Evolutionary conservation across 2,113 vertebrate species (phyloP).

Genomic region (Takifugu flavidus): DNA sequence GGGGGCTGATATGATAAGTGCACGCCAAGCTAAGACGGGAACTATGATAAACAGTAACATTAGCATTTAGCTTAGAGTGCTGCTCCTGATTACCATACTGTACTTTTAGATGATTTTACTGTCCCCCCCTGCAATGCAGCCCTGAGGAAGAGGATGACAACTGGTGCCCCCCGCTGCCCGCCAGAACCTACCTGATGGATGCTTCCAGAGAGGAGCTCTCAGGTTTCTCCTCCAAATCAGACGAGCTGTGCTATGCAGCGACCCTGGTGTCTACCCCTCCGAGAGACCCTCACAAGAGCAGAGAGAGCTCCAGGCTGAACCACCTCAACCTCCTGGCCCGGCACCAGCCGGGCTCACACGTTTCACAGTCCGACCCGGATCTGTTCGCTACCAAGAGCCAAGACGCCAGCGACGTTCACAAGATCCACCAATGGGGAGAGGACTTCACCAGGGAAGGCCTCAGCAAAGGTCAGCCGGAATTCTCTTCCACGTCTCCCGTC

Average conservation of each 20-base stretch:
- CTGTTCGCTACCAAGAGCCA: conserved; percentile 65
- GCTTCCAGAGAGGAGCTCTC: conserved; percentile 70
- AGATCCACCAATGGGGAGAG: conserved; percentile 70
- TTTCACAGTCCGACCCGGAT: conserved; percentile 77
- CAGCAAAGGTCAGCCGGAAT: conserved; percentile 59
- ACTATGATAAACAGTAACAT: background rate
- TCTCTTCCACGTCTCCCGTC: conserved; percentile 15
- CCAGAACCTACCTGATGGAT: conserved; percentile 79
- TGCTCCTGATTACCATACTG: background rate
- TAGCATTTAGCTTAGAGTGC: background rate
- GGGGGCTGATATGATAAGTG: background rate
- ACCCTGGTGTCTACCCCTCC: conserved; percentile 77
- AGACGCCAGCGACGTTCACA: conserved; percentile 38
- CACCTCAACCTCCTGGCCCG: conserved; percentile 78
- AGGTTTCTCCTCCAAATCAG: conserved; percentile 60
- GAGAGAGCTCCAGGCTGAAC: conserved; percentile 71
- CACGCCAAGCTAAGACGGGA: background rate
- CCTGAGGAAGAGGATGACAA: conserved; percentile 76
- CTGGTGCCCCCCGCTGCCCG: conserved; percentile 85
- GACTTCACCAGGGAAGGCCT: conserved; percentile 63
- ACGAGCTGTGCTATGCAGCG: conserved; percentile 72
- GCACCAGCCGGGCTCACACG: conserved; percentile 74
- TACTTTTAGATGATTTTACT: no score
- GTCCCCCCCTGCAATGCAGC: conserved; percentile 58
- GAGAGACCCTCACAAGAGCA: conserved; percentile 42